These are phyloP conservation scores for Squalus acanthias DNA, from an alignment of 2,797 vertebrate species.

Conservation along the genomic window DNA sequence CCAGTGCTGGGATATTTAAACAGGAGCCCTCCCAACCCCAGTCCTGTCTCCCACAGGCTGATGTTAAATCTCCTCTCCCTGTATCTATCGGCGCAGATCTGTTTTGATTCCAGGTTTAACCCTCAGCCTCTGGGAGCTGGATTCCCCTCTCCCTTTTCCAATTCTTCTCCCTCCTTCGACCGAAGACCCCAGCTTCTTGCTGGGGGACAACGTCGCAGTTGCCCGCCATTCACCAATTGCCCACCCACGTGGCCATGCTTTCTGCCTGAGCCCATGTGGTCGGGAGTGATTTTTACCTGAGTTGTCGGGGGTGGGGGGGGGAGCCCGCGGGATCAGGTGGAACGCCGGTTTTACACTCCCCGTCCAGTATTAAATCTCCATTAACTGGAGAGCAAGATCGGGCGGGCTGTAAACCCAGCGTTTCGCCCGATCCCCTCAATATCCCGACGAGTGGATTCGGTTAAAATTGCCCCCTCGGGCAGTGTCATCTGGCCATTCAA, in stretches of 20 bases:
- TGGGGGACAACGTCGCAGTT: background rate
- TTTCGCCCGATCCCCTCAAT: background rate
- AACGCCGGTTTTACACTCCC: background rate
- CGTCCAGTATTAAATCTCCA: background rate
- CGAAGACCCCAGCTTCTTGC: background rate
- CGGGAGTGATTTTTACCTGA: background rate
- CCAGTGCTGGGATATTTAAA: background rate
- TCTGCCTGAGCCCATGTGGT: background rate
- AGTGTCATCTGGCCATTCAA: background rate
- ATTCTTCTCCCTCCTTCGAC: background rate
- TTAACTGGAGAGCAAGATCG: background rate
- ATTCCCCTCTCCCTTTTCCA: background rate
- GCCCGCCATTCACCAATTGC: background rate
- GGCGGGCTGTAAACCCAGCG: background rate
- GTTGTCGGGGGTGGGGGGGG: background rate
- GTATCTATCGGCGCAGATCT: background rate
- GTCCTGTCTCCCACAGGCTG: background rate
- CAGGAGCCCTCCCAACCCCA: background rate
- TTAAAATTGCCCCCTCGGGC: too few relatives aligned
- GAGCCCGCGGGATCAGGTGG: background rate
- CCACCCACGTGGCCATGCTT: background rate
- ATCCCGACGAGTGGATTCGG: too few relatives aligned
- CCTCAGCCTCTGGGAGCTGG: background rate
- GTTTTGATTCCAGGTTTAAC: background rate
- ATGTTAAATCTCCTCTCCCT: background rate